phyloP scores from a whole-genome alignment of 2,797 vertebrate species.

The Sitta carolinensis region DNA sequence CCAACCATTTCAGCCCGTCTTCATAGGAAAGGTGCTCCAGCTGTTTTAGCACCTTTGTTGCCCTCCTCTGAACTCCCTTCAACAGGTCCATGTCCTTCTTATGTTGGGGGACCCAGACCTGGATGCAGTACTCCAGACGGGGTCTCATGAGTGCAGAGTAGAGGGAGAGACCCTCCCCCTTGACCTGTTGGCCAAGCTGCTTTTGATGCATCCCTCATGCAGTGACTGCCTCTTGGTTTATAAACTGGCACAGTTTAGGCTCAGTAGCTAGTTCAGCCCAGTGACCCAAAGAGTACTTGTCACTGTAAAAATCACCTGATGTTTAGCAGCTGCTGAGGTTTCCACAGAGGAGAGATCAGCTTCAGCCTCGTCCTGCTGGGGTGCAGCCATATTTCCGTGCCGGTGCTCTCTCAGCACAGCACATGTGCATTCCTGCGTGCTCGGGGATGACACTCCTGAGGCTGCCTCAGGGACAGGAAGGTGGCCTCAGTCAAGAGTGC shows the following conservation, averaged over 20 bases:
- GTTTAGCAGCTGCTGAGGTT: not conserved
- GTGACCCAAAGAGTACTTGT: not conserved
- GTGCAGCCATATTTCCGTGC: fast-evolving
- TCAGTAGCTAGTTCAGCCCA: not conserved
- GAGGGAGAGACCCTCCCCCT: not conserved
- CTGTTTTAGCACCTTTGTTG: not conserved
- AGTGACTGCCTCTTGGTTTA: not conserved
- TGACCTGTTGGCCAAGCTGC: not conserved
- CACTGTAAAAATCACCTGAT: not conserved
- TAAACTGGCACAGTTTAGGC: not conserved
- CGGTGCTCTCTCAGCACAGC: fast-evolving
- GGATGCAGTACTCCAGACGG: not conserved
- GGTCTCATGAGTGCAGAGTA: not conserved
- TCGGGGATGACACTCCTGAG: fast-evolving
- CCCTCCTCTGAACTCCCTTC: not conserved
- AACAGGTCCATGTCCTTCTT: not conserved
- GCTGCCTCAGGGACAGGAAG: not conserved
- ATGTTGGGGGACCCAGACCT: not conserved
- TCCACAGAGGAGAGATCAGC: not conserved
- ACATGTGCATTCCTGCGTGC: fast-evolving
- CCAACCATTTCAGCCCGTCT: not conserved
- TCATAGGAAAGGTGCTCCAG: not conserved
- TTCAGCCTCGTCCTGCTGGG: not conserved
- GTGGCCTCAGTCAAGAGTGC: not conserved
- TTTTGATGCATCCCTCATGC: not conserved